Evolutionary conservation across 2,797 vertebrate genomes (phyloP).

Genomic region (Cirrhinus mrigala): DNA sequence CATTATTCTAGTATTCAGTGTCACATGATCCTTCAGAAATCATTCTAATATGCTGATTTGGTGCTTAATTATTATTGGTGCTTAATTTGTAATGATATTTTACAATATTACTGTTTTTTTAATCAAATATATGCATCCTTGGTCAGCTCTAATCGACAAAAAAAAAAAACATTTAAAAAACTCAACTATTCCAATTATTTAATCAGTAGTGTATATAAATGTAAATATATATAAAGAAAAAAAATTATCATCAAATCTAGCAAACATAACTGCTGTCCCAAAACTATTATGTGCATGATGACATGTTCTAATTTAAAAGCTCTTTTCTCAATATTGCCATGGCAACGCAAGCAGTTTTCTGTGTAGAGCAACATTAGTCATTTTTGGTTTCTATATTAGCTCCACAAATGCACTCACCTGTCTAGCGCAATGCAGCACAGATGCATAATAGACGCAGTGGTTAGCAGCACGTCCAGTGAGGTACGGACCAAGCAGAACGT

Average conservation of each 20-base stretch:
- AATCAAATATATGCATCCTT: not conserved
- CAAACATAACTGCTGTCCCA: not conserved
- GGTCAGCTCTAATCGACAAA: not conserved
- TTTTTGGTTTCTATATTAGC: not conserved
- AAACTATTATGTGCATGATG: not conserved
- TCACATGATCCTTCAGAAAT: not conserved
- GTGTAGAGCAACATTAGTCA: not conserved
- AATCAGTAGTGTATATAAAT: not conserved
- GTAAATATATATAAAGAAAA: not conserved
- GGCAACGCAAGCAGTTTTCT: constrained; percentile 16
- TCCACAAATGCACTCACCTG: constrained; percentile 68
- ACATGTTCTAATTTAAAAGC: constrained; percentile 15
- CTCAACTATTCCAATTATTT: not conserved
- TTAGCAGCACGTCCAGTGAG: constrained; percentile 82
- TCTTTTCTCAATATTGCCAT: constrained; percentile 22
- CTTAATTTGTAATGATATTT: not conserved
- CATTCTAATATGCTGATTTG: not conserved
- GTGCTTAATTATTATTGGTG: not conserved
- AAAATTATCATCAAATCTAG: not conserved
- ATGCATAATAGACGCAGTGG: constrained; percentile 83
- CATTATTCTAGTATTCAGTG: not conserved
- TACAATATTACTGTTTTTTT: not conserved
- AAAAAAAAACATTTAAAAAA: not conserved
- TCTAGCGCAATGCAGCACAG: constrained; percentile 86
- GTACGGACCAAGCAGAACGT: constrained; percentile 84